Conservation (phyloP, 2,888 invertebrate species). For the Epinotia ramella region DNA sequence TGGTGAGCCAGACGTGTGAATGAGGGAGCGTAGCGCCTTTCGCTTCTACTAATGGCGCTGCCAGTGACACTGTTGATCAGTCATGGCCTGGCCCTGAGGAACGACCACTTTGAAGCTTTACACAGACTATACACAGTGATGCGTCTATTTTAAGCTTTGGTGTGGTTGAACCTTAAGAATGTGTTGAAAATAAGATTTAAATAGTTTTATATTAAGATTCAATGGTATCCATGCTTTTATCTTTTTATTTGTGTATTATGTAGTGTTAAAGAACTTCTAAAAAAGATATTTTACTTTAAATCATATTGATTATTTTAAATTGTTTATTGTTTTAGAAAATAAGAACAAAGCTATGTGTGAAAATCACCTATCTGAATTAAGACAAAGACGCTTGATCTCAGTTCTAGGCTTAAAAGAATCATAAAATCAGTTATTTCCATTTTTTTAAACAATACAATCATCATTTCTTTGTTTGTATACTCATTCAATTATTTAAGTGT, state of each 20-base stretch:
- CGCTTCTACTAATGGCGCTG: background rate
- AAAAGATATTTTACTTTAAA: conserved; percentile 11
- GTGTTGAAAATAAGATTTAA: background rate
- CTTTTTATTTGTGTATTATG: background rate
- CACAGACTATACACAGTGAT: background rate
- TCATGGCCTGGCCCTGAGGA: background rate
- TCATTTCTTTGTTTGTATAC: too few relatives aligned
- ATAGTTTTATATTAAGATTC: background rate
- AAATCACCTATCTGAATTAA: background rate
- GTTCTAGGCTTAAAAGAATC: background rate
- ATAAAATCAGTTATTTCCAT: background rate
- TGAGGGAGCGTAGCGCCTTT: background rate
- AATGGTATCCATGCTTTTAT: background rate
- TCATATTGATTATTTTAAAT: conserved; percentile 26
- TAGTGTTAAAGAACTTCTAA: background rate
- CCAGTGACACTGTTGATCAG: background rate
- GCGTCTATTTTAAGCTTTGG: background rate
- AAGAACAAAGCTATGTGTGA: conserved; percentile 1
- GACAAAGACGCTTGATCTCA: conserved; percentile 1
- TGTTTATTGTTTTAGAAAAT: conserved; percentile 6
- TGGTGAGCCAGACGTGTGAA: background rate
- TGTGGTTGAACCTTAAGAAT: background rate
- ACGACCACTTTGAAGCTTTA: background rate
- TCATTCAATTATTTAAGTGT: too few relatives aligned
- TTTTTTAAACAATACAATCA: too few relatives aligned